Evolutionary conservation across 2,888 invertebrate species (phyloP), one percentile per base, ranked within the genome.

Genomic region (Leptopilina myrica): DNA sequence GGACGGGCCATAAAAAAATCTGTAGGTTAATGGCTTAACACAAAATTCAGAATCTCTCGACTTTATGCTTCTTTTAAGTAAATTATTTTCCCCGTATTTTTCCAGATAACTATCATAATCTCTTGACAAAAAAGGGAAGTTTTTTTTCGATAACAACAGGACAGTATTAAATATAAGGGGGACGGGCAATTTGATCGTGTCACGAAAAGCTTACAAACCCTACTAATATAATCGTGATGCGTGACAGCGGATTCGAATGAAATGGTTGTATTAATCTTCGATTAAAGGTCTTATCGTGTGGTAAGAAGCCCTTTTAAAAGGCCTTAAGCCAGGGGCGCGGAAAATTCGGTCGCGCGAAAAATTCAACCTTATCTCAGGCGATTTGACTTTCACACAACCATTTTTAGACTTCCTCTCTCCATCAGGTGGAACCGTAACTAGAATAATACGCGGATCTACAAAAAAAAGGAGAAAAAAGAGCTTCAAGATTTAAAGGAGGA

Each of bases 201-300:
- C 83, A 86, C 85, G 84, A 85, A 84, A 87, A 83, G 83, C 82
- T 82, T 43, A 43, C 76, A 78, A 20, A 81, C 82, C 83, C 86
- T 84, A 84, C 86, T 85, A 59, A 53, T 64, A 53, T 88, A 87
- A 88, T 86, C 86, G 84, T 82, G 83, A 87, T 85, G 84, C 84
- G 86, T 87, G 86, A 86, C 85, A 84, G 83, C 76, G 84, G 85
- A 81, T 76, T 82, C 80, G 67, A 79, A 64, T 82, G 65, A 83
- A 84, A 84, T 84, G 84, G 85, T 86, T 86, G 87, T 89, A 89
- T 89, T 89, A 88, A 89, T 89, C 88, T 88, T 89, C 89, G 89
- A 89, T 89, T 89, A 89, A 20, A 86, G 82, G 79, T 80, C 87
- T 89, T 89, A 89, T 89, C 89, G 82, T 79, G 81, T 79, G 78